These are phyloP conservation scores for Vombatus ursinus DNA, from an alignment of 2,113 vertebrate species.

Conservation along the genomic window DNA sequence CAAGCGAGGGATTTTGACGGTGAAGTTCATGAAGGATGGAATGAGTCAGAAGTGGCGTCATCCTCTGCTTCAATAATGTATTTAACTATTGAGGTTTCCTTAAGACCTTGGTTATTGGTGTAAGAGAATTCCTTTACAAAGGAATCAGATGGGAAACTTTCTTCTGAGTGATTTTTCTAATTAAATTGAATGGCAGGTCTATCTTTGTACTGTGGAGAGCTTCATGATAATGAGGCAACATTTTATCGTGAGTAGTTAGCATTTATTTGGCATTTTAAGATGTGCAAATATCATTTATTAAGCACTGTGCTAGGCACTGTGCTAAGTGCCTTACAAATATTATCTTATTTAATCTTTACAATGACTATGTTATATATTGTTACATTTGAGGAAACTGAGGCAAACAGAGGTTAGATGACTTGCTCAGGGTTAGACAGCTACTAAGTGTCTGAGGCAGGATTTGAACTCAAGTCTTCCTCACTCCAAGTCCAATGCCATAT, in stretches of 20 bases:
- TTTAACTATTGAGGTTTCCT: conserved; percentile 59
- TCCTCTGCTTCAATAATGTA: conserved; percentile 62
- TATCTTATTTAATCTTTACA: neutral
- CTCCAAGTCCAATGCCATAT: neutral
- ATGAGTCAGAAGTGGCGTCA: conserved; percentile 71
- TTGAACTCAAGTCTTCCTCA: neutral
- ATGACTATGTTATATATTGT: neutral
- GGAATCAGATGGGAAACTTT: neutral
- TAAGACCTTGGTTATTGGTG: conserved; percentile 57
- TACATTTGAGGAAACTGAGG: neutral
- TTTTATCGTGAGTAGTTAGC: neutral
- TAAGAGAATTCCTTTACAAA: conserved; percentile 47
- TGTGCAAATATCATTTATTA: neutral
- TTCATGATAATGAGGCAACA: neutral
- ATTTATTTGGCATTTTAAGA: neutral
- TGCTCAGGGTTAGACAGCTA: neutral
- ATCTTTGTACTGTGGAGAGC: neutral
- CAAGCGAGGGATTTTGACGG: conserved; percentile 44
- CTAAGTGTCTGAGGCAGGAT: neutral
- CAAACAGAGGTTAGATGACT: neutral
- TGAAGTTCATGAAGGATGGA: conserved; percentile 48
- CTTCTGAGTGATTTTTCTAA: neutral
- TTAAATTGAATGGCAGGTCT: conserved; percentile 28
- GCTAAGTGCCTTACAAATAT: neutral
- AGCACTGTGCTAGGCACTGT: neutral